Evolutionary conservation across 2,797 vertebrate genomes (phyloP).

Genomic region (Acanthiza pusilla): DNA sequence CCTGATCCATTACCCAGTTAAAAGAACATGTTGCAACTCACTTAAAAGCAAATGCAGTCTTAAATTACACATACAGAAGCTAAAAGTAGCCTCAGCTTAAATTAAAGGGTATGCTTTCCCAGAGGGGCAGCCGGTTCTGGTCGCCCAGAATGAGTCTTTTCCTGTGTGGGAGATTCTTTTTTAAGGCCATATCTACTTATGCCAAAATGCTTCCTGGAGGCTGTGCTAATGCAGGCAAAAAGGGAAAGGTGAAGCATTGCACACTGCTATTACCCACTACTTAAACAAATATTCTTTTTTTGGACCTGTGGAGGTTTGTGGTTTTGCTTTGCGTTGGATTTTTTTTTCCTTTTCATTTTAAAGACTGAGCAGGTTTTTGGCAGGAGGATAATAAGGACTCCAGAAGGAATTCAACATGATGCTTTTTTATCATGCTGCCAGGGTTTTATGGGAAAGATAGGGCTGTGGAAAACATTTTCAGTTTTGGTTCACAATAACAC

Average conservation of each 20-base stretch:
- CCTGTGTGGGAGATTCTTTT: conserved; percentile 27
- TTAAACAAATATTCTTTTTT: conserved; percentile 39
- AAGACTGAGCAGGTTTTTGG: conserved; percentile 34
- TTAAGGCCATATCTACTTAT: not conserved
- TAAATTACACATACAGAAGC: conserved; percentile 35
- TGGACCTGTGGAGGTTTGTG: not conserved
- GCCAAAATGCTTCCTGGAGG: not conserved
- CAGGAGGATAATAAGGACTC: conserved; percentile 27
- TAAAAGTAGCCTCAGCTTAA: conserved; percentile 28
- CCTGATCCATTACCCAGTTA: conserved; percentile 16
- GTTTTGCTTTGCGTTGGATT: not conserved
- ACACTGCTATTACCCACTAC: not conserved
- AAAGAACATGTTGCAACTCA: conserved; percentile 42
- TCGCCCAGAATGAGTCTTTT: not conserved
- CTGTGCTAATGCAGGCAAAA: conserved; percentile 3
- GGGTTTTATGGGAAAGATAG: not conserved
- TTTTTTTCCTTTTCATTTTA: not conserved
- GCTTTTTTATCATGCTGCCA: not conserved
- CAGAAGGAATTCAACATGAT: conserved; percentile 20
- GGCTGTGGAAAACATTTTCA: not conserved
- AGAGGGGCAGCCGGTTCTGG: not conserved
- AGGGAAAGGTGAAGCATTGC: not conserved
- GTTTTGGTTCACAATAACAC: not conserved
- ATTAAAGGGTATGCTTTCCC: conserved; percentile 32
- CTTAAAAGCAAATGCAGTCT: conserved; percentile 50